Evolutionary conservation across 2,797 vertebrate genomes (phyloP), one percentile per base, ranked within the genome.

Genomic region (Mareca penelope): DNA sequence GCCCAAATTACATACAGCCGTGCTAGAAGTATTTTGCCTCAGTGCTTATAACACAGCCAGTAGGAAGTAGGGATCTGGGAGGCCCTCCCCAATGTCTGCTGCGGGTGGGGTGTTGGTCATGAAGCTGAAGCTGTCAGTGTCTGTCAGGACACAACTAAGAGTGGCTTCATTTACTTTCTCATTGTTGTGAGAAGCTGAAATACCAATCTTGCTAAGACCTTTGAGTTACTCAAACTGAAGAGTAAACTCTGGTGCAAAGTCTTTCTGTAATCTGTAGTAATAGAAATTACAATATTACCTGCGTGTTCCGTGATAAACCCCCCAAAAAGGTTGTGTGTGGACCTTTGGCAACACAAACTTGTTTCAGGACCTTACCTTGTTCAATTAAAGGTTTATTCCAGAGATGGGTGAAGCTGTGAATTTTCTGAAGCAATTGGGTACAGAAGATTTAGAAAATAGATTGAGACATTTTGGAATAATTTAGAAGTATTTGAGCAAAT

Each of bases 381-480:
- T 50, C 44, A 83, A 79, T 56, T 61, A 63, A 50, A 80, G 70
- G 11, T 83, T 91, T 77, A 52, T 42, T 79, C 59, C 46, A 33
- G 76, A 85, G 29, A 15, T 71, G 63, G 31, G 31, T 46, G 80
- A 93, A 86, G 50, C 35, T 60, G 48, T 81, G 85, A 72, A 40
- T 96, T 90, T 50, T 28, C 82, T 90, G 79, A 92, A 89, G 63
- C 81, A 91, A 26, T 50, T 46, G 31, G 79, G 77, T 95, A 84
- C 93, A 87, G 79, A 94, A 76, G 88, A 94, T 96, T 80, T 44
- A 75, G 90, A 94, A 95, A 96, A 92, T 64, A 97, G 90, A 96
- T 95, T 48, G 76, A 93, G 85, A 91, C 84, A 39, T 88, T 94
- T 93, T 92, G 67, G 92, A 93, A 90, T 90, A 94, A 91, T 81